phyloP scores from a whole-genome alignment of 2,113 vertebrate species.

The Gymnocephalus cernua region DNA sequence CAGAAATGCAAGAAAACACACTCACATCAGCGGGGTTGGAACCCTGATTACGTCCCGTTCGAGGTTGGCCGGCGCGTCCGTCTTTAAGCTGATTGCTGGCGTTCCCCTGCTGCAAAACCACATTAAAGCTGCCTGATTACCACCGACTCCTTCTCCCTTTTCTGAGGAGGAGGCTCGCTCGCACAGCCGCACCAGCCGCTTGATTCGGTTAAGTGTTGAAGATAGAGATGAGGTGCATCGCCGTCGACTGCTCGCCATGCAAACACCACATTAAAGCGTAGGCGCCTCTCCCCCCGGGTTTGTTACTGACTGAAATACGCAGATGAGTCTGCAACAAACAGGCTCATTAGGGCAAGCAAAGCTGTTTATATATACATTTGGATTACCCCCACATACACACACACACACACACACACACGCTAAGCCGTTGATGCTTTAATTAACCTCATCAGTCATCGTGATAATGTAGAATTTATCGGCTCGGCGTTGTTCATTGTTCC shows the following conservation, averaged over 20 bases:
- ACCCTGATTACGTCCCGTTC: neutral
- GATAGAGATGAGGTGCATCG: slow-evolving; percentile 14
- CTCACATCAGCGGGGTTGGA: slow-evolving; percentile 5
- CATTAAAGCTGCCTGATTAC: slow-evolving; percentile 37
- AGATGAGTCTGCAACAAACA: slow-evolving; percentile 56
- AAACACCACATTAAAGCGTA: slow-evolving; percentile 19
- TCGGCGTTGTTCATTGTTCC: slow-evolving; percentile 54
- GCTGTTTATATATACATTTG: slow-evolving; percentile 69
- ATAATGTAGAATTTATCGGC: slow-evolving; percentile 41
- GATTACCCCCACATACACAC: slow-evolving; percentile 19
- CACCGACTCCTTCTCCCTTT: neutral
- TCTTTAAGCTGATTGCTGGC: slow-evolving; percentile 19
- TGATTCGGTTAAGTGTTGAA: slow-evolving; percentile 18
- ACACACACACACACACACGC: neutral
- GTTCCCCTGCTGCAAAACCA: slow-evolving; percentile 12
- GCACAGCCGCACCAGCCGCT: neutral
- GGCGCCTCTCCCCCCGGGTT: slow-evolving; percentile 24
- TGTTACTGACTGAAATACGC: slow-evolving; percentile 19
- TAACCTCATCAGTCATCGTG: slow-evolving; percentile 71
- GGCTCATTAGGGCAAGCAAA: slow-evolving; percentile 56
- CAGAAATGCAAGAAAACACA: neutral
- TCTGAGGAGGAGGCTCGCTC: neutral
- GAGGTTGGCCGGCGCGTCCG: neutral
- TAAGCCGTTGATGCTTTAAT: slow-evolving; percentile 73
- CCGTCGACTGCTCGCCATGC: slow-evolving; percentile 32